phyloP scores from a whole-genome alignment of 2,797 vertebrate species.

The Halcyon badia region DNA sequence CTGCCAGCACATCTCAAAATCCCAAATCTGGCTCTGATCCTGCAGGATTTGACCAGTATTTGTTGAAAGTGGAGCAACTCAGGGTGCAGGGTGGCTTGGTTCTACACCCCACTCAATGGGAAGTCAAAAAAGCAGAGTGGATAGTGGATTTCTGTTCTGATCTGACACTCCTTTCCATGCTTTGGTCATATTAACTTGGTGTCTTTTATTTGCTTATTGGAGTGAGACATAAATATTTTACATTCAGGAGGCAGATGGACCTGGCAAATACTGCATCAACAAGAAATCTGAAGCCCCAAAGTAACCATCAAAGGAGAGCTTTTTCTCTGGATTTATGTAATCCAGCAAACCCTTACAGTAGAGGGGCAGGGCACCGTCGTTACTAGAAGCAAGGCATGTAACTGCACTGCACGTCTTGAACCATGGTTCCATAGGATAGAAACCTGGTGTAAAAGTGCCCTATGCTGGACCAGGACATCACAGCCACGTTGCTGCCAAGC shows the following conservation, averaged over 20 bases:
- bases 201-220: neutral
- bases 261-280: slow-evolving; percentile 3
- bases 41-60: slow-evolving; percentile 20
- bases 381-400: neutral
- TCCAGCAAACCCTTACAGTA: neutral
- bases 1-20: slow-evolving; percentile 2
- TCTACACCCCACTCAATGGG: neutral
- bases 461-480: neutral
- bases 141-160: neutral
- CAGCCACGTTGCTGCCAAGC: neutral
- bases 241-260: slow-evolving; percentile 3
- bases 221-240: neutral
- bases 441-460: neutral
- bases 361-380: neutral
- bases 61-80: slow-evolving; percentile 4
- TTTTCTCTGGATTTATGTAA: slow-evolving; percentile 34
- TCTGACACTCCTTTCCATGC: neutral
- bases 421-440: neutral
- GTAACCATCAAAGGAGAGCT: neutral
- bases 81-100: neutral
- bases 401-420: neutral
- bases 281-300: neutral
- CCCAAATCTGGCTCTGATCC: slow-evolving; percentile 26
- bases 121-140: slow-evolving; percentile 6
- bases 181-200: neutral